Base-by-base conservation (phyloP, 2,113 vertebrate genomes). In the Sorex fumeus region DNA sequence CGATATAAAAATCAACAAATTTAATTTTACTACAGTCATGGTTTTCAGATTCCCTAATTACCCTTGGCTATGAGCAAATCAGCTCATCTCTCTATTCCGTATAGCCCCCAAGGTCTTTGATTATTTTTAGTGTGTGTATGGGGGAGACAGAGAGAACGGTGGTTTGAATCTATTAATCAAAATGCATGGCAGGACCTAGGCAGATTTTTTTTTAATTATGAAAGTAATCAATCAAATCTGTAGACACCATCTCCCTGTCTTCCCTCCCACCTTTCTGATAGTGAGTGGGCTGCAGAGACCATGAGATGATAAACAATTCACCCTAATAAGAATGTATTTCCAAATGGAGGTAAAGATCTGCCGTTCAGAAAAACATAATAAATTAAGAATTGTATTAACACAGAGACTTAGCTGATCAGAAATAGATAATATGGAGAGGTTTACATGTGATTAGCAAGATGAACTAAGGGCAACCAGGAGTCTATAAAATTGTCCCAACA, bases 1-100 rank as follows among this genome's bases (percentile, higher is more conserved):
- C 74, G 78, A 95, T 92, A 96, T 92, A 95, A 96, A 97, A 95
- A 95, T 94, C 96, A 95, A 97, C 95, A 96, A 92, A 94, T 89
- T 96, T 94, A 93, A 97, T 96, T 97, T 95, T 94, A 94, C 80
- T 84, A 62, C 84, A 94, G 96, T 96, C 96, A 95, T 21, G 92
- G 93, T 96, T 96, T 88, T 91, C 92, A 79, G 86, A 91, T 66
- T 93, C 81, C 91, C 88, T 96, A 96, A 96, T 95, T 96, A 94
- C 87, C 88, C 91, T 87, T 82, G 88, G 93, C 87, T 82, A 21
- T 32, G 71, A 92, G 92, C 50, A 78, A 70, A 96, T 81, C 88
- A 82, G 91, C 87, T 91, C 88, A 40, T 95, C 92, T 90, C 72
- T 70, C 69, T 87, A 84, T 78, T 94, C 86, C 92, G 47, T 36